These are phyloP conservation scores for Rhagophthalmus giganteus DNA, from an alignment of 2,888 invertebrate genomes.

Conservation along the genomic window DNA sequence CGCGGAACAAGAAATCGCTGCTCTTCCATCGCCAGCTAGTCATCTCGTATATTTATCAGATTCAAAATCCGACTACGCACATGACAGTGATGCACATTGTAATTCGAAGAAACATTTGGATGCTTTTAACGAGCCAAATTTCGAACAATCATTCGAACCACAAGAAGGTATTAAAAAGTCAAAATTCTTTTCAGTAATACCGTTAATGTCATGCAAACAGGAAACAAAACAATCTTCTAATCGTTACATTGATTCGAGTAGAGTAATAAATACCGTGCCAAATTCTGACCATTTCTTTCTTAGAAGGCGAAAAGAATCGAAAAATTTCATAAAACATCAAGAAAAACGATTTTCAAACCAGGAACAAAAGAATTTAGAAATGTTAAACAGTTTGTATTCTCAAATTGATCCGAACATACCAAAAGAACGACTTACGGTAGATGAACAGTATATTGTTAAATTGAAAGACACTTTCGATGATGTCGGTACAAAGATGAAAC, in stretches of 20 bases:
- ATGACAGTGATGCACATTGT: background rate
- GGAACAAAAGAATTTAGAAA: conserved; percentile 43
- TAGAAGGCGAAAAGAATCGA: conserved; percentile 3
- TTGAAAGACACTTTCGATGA: conserved; percentile 47
- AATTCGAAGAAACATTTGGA: background rate
- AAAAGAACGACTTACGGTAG: conserved; percentile 44
- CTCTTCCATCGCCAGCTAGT: background rate
- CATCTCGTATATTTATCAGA: background rate
- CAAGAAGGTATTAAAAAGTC: background rate
- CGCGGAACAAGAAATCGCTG: background rate
- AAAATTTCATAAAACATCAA: background rate
- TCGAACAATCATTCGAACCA: too few species aligned
- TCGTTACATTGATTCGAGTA: too few species aligned
- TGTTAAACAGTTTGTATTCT: conserved; percentile 43
- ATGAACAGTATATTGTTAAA: conserved; percentile 46
- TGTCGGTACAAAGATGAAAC: conserved; percentile 39
- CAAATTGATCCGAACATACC: conserved; percentile 47
- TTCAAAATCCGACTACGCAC: background rate
- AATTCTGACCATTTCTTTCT: background rate
- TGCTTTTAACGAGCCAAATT: background rate
- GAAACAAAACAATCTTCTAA: too few species aligned
- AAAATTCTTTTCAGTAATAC: conserved; percentile 2
- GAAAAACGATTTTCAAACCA: conserved; percentile 39
- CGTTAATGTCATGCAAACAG: conserved; percentile 2
- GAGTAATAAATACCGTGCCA: too few species aligned